Evolutionary conservation across 2,113 vertebrate genomes (phyloP).

Genomic region (Muntiacus reevesi): DNA sequence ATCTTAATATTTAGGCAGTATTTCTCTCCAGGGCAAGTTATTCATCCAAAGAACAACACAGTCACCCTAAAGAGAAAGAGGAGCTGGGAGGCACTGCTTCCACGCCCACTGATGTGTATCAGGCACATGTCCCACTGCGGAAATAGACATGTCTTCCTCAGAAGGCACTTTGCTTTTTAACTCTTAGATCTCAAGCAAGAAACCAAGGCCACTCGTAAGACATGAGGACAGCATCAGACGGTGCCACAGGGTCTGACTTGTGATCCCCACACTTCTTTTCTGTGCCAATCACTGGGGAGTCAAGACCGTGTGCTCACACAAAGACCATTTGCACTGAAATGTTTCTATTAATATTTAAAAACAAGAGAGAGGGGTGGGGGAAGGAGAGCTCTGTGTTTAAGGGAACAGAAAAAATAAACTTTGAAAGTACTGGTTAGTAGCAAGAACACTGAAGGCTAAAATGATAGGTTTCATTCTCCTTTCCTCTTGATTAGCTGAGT

Average conservation of each 20-base stretch:
- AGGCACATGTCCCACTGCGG: background rate
- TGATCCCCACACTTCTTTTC: background rate
- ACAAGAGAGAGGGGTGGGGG: fast-evolving
- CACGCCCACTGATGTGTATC: background rate
- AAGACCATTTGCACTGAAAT: background rate
- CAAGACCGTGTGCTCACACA: background rate
- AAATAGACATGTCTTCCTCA: background rate
- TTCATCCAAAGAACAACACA: constrained; percentile 30
- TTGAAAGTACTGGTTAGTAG: background rate
- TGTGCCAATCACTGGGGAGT: background rate
- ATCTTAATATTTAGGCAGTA: constrained; percentile 45
- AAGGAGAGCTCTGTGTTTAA: background rate
- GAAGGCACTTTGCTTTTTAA: background rate
- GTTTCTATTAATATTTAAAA: background rate
- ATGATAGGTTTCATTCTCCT: background rate
- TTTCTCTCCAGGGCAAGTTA: constrained; percentile 44
- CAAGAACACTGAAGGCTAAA: background rate
- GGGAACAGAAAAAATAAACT: background rate
- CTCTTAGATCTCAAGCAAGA: background rate
- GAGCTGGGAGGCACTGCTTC: background rate
- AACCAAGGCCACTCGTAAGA: background rate
- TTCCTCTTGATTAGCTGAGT: background rate
- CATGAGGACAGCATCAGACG: background rate
- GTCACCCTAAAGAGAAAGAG: constrained; percentile 23
- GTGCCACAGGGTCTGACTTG: background rate